Conservation (phyloP, 2,797 vertebrate genomes). For the Florisuga fusca region DNA sequence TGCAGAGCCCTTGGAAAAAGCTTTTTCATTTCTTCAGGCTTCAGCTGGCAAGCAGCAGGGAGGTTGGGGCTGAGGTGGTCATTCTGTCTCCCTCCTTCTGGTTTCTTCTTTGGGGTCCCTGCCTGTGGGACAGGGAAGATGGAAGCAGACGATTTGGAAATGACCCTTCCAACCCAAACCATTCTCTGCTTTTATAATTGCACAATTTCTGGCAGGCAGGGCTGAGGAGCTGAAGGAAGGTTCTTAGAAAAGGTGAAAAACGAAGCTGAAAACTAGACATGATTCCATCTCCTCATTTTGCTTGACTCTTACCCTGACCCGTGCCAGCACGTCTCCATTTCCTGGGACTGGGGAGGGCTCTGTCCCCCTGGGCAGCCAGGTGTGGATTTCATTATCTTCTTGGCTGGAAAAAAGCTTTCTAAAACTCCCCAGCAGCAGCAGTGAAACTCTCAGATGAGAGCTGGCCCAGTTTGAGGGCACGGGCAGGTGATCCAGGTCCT, state of each 20-base stretch:
- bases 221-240: not conserved
- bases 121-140: too few species aligned
- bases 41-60: not conserved
- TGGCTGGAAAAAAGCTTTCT: not conserved
- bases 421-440: not conserved
- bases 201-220: not conserved
- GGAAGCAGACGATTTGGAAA: too few species aligned
- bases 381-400: fast-evolving
- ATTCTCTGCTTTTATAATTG: too few species aligned
- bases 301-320: not conserved
- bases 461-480: not conserved
- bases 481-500: not conserved
- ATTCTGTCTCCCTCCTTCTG: not conserved
- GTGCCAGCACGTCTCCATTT: fast-evolving
- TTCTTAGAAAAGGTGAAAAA: not conserved
- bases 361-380: not conserved
- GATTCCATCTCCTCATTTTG: not conserved
- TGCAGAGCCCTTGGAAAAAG: not conserved
- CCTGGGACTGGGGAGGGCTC: not conserved
- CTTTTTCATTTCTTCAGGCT: not conserved
- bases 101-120: not conserved
- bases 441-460: not conserved
- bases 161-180: too few species aligned
- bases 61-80: not conserved
- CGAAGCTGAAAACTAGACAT: fast-evolving